Conservation (phyloP, 1,140 invertebrate species). For the Gerris buenoi region DNA sequence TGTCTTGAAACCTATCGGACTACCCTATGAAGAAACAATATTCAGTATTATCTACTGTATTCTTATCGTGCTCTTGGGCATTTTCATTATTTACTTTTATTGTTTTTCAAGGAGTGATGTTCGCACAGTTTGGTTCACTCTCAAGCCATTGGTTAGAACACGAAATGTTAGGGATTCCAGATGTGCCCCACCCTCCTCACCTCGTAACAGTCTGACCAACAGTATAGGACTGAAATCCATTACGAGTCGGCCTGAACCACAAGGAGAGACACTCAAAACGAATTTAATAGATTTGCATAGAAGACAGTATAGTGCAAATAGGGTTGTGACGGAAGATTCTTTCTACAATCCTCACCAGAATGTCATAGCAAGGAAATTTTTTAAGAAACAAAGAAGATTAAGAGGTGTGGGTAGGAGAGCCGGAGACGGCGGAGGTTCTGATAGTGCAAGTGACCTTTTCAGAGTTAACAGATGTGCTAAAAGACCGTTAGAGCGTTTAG, state of each 20-base stretch:
- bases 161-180: constrained; percentile 17
- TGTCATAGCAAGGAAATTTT: constrained; percentile 79
- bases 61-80: constrained; percentile 50
- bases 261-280: constrained; percentile 32
- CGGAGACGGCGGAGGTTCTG: constrained; percentile 42
- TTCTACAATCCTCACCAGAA: constrained; percentile 89
- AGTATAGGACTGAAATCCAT: constrained; percentile 32
- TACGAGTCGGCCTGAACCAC: constrained; percentile 26
- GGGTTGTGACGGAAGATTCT: constrained; percentile 53
- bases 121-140: constrained; percentile 49
- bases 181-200: constrained; percentile 13
- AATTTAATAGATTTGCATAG: constrained; percentile 50
- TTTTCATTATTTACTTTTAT: constrained; percentile 76
- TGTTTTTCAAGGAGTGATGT: constrained; percentile 70
- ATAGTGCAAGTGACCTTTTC: constrained; percentile 36
- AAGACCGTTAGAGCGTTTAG: constrained; percentile 20
- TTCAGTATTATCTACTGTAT: constrained; percentile 63
- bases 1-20: constrained; percentile 44
- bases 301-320: constrained; percentile 52
- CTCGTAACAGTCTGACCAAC: constrained; percentile 14
- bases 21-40: constrained; percentile 54
- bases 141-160: constrained; percentile 28
- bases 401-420: constrained; percentile 45
- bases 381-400: constrained; percentile 60
- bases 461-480: constrained; percentile 31